Conservation (phyloP, 2,797 vertebrate species). For the Phylloscopus collybita region DNA sequence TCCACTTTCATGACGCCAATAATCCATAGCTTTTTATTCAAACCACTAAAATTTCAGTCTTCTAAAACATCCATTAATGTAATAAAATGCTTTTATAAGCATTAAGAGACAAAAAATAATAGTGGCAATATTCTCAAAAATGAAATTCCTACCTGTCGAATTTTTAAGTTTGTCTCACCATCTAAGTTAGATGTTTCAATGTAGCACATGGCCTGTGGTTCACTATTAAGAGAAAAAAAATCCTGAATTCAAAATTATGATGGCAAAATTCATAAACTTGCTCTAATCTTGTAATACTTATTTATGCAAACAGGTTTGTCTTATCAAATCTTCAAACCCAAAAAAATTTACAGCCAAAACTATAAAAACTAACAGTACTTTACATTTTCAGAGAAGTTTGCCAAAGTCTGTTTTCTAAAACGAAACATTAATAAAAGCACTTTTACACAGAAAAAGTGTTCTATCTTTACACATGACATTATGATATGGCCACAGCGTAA, state of each 20-base stretch:
- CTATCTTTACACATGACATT: not conserved
- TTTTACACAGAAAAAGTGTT: not conserved
- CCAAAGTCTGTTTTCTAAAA: not conserved
- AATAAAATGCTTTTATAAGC: not conserved
- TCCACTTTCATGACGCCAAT: not conserved
- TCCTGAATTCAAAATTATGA: constrained; percentile 16
- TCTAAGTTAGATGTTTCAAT: constrained; percentile 99
- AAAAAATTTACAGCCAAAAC: not conserved
- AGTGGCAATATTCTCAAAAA: not conserved
- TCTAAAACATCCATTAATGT: not conserved
- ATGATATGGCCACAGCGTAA: not conserved
- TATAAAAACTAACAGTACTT: not conserved
- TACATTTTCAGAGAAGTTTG: constrained; percentile 54
- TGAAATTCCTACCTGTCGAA: constrained; percentile 89
- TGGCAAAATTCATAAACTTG: not conserved
- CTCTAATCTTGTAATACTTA: not conserved
- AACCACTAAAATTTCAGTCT: not conserved
- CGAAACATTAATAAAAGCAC: not conserved
- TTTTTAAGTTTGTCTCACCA: constrained; percentile 99
- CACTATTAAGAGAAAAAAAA: constrained; percentile 79
- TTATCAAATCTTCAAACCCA: not conserved
- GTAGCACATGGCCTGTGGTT: constrained; percentile 99
- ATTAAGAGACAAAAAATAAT: not conserved
- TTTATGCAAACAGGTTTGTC: not conserved
- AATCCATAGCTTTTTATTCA: not conserved